These are phyloP conservation scores for Lophotis ruficrista DNA, from an alignment of 2,113 vertebrate species.

Conservation along the genomic window DNA sequence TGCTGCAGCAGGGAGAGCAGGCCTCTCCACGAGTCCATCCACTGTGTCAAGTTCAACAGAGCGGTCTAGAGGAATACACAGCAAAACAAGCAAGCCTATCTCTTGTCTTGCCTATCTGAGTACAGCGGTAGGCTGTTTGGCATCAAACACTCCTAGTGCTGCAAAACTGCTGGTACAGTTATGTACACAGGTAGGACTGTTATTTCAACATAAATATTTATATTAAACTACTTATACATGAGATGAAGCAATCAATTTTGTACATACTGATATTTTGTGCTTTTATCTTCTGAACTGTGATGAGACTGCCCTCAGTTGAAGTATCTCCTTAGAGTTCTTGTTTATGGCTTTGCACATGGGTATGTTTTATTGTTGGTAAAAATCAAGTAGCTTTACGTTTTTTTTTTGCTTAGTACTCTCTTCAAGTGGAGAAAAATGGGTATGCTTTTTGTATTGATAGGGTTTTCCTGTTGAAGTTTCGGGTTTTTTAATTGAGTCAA, in stretches of 20 bases:
- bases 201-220: background rate
- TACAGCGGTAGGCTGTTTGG: conserved; percentile 95
- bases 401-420: background rate
- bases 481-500: background rate
- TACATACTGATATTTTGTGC: background rate
- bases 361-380: background rate
- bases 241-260: background rate
- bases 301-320: background rate
- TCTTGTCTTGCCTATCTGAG: conserved; percentile 97
- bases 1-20: conserved; percentile 92
- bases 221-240: background rate
- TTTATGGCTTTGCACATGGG: background rate
- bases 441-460: background rate
- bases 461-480: background rate
- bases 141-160: conserved; percentile 92
- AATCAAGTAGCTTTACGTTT: background rate
- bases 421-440: background rate
- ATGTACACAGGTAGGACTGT: conserved; percentile 88
- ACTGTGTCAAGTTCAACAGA: conserved; percentile 71
- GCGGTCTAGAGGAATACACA: conserved; percentile 82
- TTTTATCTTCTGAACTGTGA: background rate
- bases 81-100: conserved; percentile 93
- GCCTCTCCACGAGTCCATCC: conserved; percentile 88
- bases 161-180: conserved; percentile 95
- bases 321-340: background rate